phyloP scores from a whole-genome alignment of 2,113 vertebrate genomes.

The Passer domesticus region DNA sequence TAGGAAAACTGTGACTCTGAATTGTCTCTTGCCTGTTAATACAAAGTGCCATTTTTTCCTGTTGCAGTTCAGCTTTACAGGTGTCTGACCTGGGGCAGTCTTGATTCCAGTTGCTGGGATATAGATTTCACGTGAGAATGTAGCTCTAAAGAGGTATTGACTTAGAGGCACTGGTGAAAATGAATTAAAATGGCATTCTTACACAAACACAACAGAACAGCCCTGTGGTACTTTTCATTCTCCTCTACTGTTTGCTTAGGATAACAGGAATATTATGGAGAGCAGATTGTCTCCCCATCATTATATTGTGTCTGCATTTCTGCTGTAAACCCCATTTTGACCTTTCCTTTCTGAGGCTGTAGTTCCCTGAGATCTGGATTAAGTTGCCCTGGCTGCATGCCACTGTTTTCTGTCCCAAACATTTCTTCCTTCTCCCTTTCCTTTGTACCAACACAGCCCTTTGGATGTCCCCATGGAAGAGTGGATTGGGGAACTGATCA shows the following conservation, averaged over 20 bases:
- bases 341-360: background rate
- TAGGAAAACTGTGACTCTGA: background rate
- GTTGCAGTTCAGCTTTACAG: slow-evolving; percentile 23
- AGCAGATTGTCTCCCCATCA: slow-evolving; percentile 25
- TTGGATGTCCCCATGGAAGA: background rate
- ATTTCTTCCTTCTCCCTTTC: background rate
- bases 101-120: background rate
- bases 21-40: background rate
- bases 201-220: slow-evolving; percentile 42
- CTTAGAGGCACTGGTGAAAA: slow-evolving; percentile 20
- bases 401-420: background rate
- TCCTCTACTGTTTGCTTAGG: slow-evolving; percentile 47
- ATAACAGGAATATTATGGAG: slow-evolving; percentile 51
- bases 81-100: slow-evolving; percentile 49
- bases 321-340: slow-evolving; percentile 48
- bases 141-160: background rate
- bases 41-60: slow-evolving; percentile 11
- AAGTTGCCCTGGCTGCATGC: slow-evolving; percentile 18
- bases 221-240: background rate
- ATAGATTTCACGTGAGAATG: slow-evolving; percentile 39
- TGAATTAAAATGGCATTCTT: slow-evolving; percentile 56
- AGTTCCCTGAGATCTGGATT: slow-evolving; percentile 26
- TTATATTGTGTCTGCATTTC: slow-evolving; percentile 43
- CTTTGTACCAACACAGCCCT: background rate
- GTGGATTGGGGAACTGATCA: background rate